These are phyloP conservation scores for Cepphus grylle DNA, from an alignment of 2,113 vertebrate genomes.

Conservation along the genomic window DNA sequence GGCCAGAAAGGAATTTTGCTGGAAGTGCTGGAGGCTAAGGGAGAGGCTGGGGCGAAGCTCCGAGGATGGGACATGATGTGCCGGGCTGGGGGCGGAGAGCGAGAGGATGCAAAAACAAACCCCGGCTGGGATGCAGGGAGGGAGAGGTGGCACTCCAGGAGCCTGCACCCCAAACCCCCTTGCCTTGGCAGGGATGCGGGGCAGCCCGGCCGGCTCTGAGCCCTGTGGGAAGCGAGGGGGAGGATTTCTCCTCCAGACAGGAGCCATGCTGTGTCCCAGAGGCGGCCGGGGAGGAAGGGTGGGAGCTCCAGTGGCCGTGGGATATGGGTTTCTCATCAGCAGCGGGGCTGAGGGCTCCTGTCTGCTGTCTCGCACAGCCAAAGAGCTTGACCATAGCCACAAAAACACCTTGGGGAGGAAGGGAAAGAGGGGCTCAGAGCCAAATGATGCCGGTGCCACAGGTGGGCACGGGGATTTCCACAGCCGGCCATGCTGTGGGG, in stretches of 20 bases:
- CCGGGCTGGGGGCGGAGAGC: fast-evolving
- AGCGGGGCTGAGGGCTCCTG: not conserved
- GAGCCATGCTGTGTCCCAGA: not conserved
- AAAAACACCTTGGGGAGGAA: not conserved
- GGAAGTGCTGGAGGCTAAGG: not conserved
- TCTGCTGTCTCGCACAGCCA: not conserved
- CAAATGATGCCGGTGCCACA: not conserved
- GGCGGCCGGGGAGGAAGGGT: slow-evolving; percentile 20
- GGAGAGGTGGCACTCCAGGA: not conserved
- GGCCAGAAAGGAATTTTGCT: slow-evolving; percentile 45
- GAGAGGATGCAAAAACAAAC: fast-evolving
- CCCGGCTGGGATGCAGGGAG: fast-evolving
- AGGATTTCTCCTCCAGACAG: slow-evolving; percentile 6
- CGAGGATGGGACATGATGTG: fast-evolving
- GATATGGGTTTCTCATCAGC: slow-evolving; percentile 33
- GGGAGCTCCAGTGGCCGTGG: not conserved
- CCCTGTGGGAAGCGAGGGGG: fast-evolving
- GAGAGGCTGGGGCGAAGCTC: not conserved
- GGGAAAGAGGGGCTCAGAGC: not conserved
- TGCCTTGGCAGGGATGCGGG: not conserved
- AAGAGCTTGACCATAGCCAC: not conserved
- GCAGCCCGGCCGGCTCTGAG: fast-evolving
- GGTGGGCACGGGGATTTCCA: fast-evolving
- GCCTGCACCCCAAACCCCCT: not conserved
- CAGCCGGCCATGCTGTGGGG: fast-evolving